phyloP scores from a whole-genome alignment of 1,140 invertebrate genomes.

The Sarcophaga peregrina region DNA sequence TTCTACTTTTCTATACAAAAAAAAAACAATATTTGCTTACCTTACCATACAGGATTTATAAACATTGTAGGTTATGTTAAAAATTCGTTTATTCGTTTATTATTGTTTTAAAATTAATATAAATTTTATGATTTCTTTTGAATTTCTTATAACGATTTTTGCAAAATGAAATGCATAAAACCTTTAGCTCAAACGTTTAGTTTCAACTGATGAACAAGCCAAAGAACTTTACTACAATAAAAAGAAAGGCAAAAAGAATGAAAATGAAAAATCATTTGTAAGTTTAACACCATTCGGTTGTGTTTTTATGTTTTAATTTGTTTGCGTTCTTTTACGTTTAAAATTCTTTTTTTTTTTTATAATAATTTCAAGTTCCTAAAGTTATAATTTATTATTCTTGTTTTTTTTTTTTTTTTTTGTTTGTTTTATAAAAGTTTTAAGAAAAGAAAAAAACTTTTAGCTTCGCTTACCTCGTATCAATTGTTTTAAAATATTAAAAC shows the following conservation, averaged over 20 bases:
- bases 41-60: constrained; percentile 29
- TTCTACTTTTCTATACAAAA: not conserved
- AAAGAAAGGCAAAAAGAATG: constrained; percentile 38
- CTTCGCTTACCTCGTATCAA: not conserved
- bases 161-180: not conserved
- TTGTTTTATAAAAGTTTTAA: not conserved
- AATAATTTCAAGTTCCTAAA: not conserved
- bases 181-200: constrained; percentile 56
- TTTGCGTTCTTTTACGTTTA: constrained; percentile 18
- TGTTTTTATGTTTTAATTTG: not conserved
- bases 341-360: too few relatives aligned
- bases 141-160: constrained; percentile 19
- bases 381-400: not conserved
- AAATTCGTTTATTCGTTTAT: not conserved
- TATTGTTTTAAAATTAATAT: constrained; percentile 13
- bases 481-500: not conserved
- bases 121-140: not conserved
- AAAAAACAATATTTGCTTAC: constrained; percentile 11
- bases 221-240: constrained; percentile 43
- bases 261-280: constrained; percentile 50
- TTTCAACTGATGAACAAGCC: constrained; percentile 56
- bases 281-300: constrained; percentile 50
- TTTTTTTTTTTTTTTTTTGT: not conserved
- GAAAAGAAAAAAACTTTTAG: not conserved
- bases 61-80: constrained; percentile 21